Conservation (phyloP, 2,113 vertebrate species). For the Seriola quinqueradiata region DNA sequence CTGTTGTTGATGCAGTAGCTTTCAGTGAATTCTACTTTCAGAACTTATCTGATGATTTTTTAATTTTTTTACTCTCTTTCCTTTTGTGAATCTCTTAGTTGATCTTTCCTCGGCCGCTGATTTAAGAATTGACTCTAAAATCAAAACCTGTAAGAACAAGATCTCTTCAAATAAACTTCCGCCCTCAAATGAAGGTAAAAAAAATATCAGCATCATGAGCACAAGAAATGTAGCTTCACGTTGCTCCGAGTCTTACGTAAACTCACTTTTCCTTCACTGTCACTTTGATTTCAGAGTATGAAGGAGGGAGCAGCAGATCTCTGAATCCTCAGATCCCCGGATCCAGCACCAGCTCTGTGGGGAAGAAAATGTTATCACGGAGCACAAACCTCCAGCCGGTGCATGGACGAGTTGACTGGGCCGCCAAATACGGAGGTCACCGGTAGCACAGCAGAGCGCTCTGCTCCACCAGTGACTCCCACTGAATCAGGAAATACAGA, state of each 20-base stretch:
- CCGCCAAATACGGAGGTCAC: constrained; percentile 89
- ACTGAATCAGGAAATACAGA: constrained; percentile 15
- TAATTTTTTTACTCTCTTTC: not conserved
- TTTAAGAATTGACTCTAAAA: constrained; percentile 73
- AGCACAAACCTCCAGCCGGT: constrained; percentile 82
- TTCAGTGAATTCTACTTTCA: not conserved
- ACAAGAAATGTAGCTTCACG: not conserved
- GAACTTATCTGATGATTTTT: not conserved
- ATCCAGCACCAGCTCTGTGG: constrained; percentile 72
- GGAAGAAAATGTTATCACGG: constrained; percentile 75
- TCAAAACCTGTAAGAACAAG: constrained; percentile 72
- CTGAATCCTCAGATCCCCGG: constrained; percentile 77
- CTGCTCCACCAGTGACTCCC: constrained; percentile 2
- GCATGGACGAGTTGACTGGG: constrained; percentile 91
- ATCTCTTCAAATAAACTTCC: constrained; percentile 40
- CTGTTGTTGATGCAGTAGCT: not conserved
- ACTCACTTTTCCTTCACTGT: constrained; percentile 37
- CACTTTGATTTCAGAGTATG: constrained; percentile 78
- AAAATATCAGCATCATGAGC: not conserved
- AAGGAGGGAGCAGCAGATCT: constrained; percentile 84
- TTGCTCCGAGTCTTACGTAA: not conserved
- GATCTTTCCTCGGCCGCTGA: constrained; percentile 67
- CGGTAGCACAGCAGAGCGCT: constrained; percentile 73
- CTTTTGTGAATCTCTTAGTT: constrained; percentile 32
- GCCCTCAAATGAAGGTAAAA: constrained; percentile 73